Evolutionary conservation across 2,113 vertebrate genomes (phyloP).

Genomic region (Elephantulus edwardii): DNA sequence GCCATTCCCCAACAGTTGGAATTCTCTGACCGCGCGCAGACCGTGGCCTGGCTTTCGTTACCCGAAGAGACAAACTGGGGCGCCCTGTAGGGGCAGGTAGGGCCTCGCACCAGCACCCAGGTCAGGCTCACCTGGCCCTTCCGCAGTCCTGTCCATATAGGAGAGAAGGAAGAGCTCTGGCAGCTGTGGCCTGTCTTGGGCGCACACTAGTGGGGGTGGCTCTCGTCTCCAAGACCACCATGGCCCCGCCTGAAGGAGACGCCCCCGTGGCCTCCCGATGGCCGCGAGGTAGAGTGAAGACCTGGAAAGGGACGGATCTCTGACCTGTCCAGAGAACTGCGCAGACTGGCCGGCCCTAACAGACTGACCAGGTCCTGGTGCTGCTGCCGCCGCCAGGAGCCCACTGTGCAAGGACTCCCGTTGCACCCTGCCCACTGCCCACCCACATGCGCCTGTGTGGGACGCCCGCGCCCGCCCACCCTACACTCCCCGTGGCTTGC

Average conservation of each 20-base stretch:
- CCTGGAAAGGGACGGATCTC: not conserved
- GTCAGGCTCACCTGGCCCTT: not conserved
- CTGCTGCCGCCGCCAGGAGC: not conserved
- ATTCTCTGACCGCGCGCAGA: not conserved
- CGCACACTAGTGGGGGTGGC: not conserved
- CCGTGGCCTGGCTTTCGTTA: not conserved
- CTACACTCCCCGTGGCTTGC: not conserved
- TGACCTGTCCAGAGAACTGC: too few relatives aligned
- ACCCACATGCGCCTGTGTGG: not conserved
- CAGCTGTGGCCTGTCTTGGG: not conserved
- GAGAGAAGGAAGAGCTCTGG: not conserved
- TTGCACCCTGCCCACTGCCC: not conserved
- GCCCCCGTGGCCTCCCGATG: not conserved
- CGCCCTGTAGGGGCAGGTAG: rapidly evolving
- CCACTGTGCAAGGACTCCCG: not conserved
- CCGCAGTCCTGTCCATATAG: not conserved
- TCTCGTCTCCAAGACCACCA: not conserved
- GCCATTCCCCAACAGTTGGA: slow-evolving; percentile 51
- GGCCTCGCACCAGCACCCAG: not conserved
- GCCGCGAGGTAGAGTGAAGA: not conserved
- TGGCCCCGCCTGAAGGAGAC: too few relatives aligned
- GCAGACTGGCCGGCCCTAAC: too few relatives aligned
- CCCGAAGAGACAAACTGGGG: not conserved
- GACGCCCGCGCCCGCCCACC: not conserved
- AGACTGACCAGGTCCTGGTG: not conserved